Evolutionary conservation across 2,113 vertebrate genomes (phyloP), one percentile per base, ranked within the genome.

Genomic region (Xiphophorus maculatus): DNA sequence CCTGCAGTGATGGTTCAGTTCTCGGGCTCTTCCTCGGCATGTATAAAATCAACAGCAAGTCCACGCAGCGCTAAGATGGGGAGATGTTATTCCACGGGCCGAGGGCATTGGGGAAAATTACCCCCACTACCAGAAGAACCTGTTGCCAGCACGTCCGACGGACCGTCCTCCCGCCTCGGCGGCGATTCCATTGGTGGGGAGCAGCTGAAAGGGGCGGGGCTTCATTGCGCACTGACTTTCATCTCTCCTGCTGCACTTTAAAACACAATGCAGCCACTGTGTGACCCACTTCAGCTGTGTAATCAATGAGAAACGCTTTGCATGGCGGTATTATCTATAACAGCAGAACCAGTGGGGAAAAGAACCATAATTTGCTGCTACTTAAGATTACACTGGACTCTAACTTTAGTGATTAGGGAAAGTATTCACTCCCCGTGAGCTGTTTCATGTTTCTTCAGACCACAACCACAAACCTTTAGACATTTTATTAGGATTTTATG

Each of bases 71-170:
- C 27, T 67, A 29, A 4, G 62, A 90, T 77, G 74, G 72, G 69
- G 74, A 66, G 77, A 74, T 76, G 74, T 67, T 82, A 32, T 60
- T 86, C 73, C 73, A 64, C 76, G 79, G 80, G 80, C 40, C 35
- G 78, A 67, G 69, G n/a, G 77, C 74, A 83, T 42, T 27, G 61
- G 73, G 73, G 71, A 69, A 82, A 85, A 78, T 48, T 17, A 63
- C n/a, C 65, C 51, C 27, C 15, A 73, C 84, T 44, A 63, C 76
- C 85, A 65, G 69, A 32, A 87, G 91, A 92, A 95, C 94, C 94
- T 95, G 93, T 95, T 94, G 93, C 92, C 81, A 88, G 80, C 79
- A n/a, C 85, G 74, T 89, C 84, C 51, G 83, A 75, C 17, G 63
- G 70, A 25, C 27, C 61, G 1, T 71, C 58, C 72, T 61, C 89